phyloP scores from a whole-genome alignment of 2,888 invertebrate species.

The Torymus aiolomorphi region DNA sequence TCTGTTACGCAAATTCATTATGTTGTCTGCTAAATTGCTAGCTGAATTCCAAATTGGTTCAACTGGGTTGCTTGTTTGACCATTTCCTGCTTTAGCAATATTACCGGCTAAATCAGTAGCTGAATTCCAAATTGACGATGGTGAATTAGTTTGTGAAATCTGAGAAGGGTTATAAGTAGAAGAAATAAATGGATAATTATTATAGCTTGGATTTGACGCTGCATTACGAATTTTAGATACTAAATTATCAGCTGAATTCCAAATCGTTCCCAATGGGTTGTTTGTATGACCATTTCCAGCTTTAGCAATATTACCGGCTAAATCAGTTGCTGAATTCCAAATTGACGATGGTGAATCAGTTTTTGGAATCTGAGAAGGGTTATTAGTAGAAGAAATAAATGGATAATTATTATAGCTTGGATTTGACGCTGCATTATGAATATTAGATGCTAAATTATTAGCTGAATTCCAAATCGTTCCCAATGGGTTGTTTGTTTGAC shows the following conservation, averaged over 20 bases:
- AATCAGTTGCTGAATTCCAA: slow-evolving; percentile 10
- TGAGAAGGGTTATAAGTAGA: no score
- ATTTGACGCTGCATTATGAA: background rate
- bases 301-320: slow-evolving; percentile 24
- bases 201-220: background rate
- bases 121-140: slow-evolving; percentile 1
- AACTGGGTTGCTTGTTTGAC: background rate
- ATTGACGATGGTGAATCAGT: background rate
- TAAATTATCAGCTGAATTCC: slow-evolving; percentile 35
- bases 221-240: slow-evolving; percentile 9
- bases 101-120: slow-evolving; percentile 13
- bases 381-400: no score
- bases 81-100: slow-evolving; percentile 10
- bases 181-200: no score
- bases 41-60: background rate
- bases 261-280: slow-evolving; percentile 32
- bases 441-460: slow-evolving; percentile 26
- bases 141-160: background rate
- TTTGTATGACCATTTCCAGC: background rate
- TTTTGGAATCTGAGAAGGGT: background rate
- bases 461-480: slow-evolving; percentile 44
- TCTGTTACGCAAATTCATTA: background rate
- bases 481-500: background rate
- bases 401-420: no score
- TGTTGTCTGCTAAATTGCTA: background rate